Conservation (phyloP, 2,113 vertebrate species). For the Aldabrachelys gigantea region DNA sequence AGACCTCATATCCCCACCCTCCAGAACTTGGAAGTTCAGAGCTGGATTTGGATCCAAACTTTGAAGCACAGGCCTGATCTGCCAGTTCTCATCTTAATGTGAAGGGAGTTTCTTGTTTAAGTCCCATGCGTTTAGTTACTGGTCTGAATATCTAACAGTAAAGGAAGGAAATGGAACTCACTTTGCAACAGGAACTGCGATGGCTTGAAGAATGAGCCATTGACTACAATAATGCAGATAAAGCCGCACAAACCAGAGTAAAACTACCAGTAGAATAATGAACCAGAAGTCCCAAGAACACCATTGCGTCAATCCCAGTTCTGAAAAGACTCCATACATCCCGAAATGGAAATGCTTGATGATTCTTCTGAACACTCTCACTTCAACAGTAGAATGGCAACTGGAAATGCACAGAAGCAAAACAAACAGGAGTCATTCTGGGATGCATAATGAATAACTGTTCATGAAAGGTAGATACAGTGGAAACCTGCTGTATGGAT, state of each 20-base stretch:
- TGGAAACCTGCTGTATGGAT: not conserved
- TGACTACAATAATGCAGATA: constrained; percentile 95
- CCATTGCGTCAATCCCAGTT: constrained; percentile 82
- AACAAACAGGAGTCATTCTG: rapidly evolving
- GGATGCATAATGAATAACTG: not conserved
- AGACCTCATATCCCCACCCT: not conserved
- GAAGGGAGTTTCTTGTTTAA: not conserved
- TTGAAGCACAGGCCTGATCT: not conserved
- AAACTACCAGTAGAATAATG: constrained; percentile 79
- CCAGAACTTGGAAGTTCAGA: not conserved
- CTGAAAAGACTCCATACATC: constrained; percentile 74
- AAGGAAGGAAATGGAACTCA: constrained; percentile 74
- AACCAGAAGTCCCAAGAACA: constrained; percentile 81
- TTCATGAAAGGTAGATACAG: not conserved
- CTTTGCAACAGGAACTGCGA: constrained; percentile 91
- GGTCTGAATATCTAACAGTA: not conserved
- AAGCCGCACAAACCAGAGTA: constrained; percentile 92
- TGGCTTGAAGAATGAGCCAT: constrained; percentile 90
- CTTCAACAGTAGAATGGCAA: not conserved
- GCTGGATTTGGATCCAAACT: not conserved
- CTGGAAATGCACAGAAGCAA: constrained; percentile 53
- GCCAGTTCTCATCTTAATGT: rapidly evolving
- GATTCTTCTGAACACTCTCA: constrained; percentile 5
- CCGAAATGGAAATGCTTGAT: constrained; percentile 72
- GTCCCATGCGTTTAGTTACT: not conserved